These are phyloP conservation scores for Melinaea marsaeus DNA, from an alignment of 2,888 invertebrate species.

Conservation along the genomic window DNA sequence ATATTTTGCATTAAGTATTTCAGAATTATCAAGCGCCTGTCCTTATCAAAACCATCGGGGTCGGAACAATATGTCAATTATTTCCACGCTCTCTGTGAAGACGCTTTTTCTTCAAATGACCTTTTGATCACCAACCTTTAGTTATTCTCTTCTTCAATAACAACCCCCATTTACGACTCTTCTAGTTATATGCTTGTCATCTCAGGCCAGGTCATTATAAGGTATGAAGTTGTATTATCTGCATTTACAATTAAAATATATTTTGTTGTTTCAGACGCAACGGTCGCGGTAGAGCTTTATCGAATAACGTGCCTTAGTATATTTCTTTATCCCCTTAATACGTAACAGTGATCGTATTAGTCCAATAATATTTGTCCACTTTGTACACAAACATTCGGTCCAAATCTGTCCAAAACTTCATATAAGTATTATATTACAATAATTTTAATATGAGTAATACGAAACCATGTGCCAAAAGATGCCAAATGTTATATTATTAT, in stretches of 20 bases:
- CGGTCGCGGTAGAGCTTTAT: constrained; percentile 41
- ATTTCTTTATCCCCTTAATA: constrained; percentile 33
- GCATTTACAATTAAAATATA: neutral
- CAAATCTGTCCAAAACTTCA: constrained; percentile 33
- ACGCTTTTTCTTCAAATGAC: too few relatives aligned
- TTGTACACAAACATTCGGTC: constrained; percentile 29
- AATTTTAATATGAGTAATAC: constrained; percentile 4
- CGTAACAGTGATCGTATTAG: constrained; percentile 13
- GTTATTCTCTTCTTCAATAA: too few relatives aligned
- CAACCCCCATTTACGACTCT: too few relatives aligned
- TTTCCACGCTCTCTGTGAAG: too few relatives aligned
- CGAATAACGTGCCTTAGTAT: constrained; percentile 59
- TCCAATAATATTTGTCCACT: constrained; percentile 31
- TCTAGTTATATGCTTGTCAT: too few relatives aligned
- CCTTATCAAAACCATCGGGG: too few relatives aligned
- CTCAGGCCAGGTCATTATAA: neutral
- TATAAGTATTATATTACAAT: constrained; percentile 8
- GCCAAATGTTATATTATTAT: constrained; percentile 12
- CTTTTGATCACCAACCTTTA: too few relatives aligned
- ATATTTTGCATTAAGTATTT: too few relatives aligned
- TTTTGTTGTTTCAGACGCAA: constrained; percentile 55
- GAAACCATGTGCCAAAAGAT: constrained; percentile 17
- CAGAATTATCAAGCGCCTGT: too few relatives aligned
- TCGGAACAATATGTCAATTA: too few relatives aligned
- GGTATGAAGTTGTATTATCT: neutral